phyloP scores from a whole-genome alignment of 2,797 vertebrate genomes.

The Pipistrellus kuhlii region DNA sequence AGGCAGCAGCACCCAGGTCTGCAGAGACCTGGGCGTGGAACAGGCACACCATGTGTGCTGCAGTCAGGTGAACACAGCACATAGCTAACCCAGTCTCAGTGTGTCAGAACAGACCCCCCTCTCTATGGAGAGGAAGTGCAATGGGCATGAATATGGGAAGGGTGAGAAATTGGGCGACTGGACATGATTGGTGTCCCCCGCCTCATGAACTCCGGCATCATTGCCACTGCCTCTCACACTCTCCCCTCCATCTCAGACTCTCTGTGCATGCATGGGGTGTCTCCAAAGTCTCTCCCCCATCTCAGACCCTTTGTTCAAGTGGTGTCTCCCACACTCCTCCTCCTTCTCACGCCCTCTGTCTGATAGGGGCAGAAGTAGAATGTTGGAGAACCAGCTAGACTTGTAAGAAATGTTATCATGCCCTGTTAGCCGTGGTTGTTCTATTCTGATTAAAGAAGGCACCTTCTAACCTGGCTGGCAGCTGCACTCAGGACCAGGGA shows the following conservation, averaged over 20 bases:
- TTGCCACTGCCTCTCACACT: fast-evolving
- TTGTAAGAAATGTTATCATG: too few species aligned
- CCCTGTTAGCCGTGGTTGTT: too few species aligned
- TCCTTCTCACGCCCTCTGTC: not conserved
- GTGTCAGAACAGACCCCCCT: not conserved
- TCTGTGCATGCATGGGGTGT: not conserved
- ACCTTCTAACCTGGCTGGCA: too few species aligned
- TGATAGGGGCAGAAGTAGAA: too few species aligned
- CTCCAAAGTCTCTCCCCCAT: not conserved
- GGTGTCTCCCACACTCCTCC: not conserved
- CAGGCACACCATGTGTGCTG: not conserved
- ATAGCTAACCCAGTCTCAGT: not conserved
- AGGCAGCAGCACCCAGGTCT: not conserved
- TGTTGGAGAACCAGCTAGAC: too few species aligned
- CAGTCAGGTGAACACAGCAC: not conserved
- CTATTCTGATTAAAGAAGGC: too few species aligned
- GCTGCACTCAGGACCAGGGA: too few species aligned
- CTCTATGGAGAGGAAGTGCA: not conserved
- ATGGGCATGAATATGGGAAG: not conserved
- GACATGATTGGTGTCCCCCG: fast-evolving
- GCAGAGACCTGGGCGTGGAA: not conserved
- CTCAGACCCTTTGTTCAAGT: not conserved
- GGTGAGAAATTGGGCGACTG: not conserved
- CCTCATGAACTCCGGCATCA: not conserved
- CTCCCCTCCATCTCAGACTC: not conserved